These are phyloP conservation scores for Lithosia quadra DNA, from an alignment of 2,888 invertebrate species.

Conservation along the genomic window DNA sequence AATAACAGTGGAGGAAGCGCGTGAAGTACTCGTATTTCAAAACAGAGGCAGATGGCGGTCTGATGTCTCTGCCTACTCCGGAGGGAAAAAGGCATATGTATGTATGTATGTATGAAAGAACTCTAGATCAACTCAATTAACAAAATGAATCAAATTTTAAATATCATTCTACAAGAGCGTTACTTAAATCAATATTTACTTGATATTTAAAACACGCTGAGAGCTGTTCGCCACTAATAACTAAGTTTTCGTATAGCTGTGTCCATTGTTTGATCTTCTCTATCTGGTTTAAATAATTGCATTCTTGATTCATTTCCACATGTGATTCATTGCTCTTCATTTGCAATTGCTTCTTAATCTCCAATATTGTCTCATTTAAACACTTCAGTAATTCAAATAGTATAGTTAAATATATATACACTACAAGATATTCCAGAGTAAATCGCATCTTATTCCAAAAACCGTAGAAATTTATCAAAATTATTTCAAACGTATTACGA, in stretches of 20 bases:
- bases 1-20: too few relatives aligned
- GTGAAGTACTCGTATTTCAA: too few relatives aligned
- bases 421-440: conserved; percentile 6
- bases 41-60: too few relatives aligned
- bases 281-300: background rate
- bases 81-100: too few relatives aligned
- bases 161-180: too few relatives aligned
- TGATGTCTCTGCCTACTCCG: too few relatives aligned
- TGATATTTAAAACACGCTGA: conserved; percentile 14
- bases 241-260: conserved; percentile 16
- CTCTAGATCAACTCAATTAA: background rate
- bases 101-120: too few relatives aligned
- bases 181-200: conserved; percentile 7
- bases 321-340: background rate
- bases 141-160: background rate
- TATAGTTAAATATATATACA: background rate
- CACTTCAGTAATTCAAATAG: conserved; percentile 1
- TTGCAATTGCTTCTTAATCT: background rate
- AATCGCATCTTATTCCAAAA: conserved; percentile 9
- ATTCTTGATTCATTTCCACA: background rate
- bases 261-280: background rate
- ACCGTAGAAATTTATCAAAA: background rate
- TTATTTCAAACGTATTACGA: background rate
- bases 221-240: conserved; percentile 20
- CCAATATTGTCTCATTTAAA: background rate